phyloP scores from a whole-genome alignment of 2,888 invertebrate genomes.

The Meganola albula region DNA sequence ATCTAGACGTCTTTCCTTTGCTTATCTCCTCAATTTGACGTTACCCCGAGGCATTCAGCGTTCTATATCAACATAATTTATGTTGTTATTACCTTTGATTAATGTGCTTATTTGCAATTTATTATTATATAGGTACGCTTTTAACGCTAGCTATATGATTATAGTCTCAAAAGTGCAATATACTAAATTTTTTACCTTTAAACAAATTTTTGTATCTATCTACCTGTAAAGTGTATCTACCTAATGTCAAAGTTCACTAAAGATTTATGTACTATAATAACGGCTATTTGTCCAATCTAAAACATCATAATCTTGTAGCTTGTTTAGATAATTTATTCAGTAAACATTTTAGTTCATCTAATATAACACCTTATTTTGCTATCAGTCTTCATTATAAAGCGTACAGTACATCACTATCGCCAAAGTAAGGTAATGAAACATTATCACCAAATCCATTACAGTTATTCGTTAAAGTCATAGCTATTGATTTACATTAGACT shows the following conservation, averaged over 20 bases:
- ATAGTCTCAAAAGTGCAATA: constrained; percentile 13
- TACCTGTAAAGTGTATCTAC: constrained; percentile 5
- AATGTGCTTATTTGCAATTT: constrained; percentile 60
- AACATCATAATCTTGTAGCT: no score
- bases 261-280: no score
- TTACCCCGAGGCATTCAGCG: constrained; percentile 51
- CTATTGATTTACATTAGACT: no score
- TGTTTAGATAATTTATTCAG: no score
- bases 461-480: constrained; percentile 9
- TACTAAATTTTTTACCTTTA: no score
- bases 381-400: constrained; percentile 14
- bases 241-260: constrained; percentile 17
- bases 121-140: constrained; percentile 32
- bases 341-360: no score
- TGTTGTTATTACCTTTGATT: constrained; percentile 65
- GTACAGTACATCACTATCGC: constrained; percentile 31
- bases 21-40: constrained; percentile 67
- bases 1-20: constrained; percentile 50
- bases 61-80: constrained; percentile 70
- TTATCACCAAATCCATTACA: constrained; percentile 35
- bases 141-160: constrained; percentile 24
- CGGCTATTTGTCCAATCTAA: no score
- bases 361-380: no score
- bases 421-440: constrained; percentile 40
- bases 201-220: no score